Base-by-base conservation (phyloP, 2,797 vertebrate genomes). In the Heterohyrax brucei region DNA sequence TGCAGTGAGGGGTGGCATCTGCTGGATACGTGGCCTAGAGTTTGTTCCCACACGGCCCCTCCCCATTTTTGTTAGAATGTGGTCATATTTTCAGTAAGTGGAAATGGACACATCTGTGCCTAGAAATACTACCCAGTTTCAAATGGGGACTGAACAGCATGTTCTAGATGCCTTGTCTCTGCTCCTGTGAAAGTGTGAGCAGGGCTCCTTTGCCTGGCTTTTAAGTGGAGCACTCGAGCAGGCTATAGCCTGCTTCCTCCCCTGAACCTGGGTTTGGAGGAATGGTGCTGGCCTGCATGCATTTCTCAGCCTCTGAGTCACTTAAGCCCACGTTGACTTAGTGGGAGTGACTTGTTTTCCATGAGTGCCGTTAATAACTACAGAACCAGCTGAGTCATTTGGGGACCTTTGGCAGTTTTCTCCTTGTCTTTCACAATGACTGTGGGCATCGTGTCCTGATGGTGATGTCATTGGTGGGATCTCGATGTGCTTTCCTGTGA, bases 21-120 rank as follows among this genome's bases (percentile, higher is more conserved):
- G 0, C 80, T 81, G 18, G 18, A 85, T 0, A 87, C 4, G 21
- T 19, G 39, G 12, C 0, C 53, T 73, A 75, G 21, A 48, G 73
- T 81, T 91, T 94, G n/a, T 95, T 96, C 30, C 10, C 81, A 93
- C 39, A 50, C 84, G 30, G 12, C 28, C 48, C 10, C 18, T 85
- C 33, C 92, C 28, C 59, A 22, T 79, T 84, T 84, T 72, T 84
- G 50, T 80, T 93, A 90, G 75, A 91, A 46, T 87, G 4, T 91
- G 53, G 3, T 53, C 73, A 14, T 91, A 80, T 62, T 56, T 86
- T 85, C 53, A 61, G 24, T 62, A 53, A 53, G 22, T 75, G 7
- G 46, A 84, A 78, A 56, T 78, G 33, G 33, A 21, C 93, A 16
- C n/a, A 59, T 64, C 50, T 66, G 26, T 72, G 19, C 46, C 61